phyloP scores from a whole-genome alignment of 2,888 invertebrate genomes.

The Petrolisthes cinctipes region DNA sequence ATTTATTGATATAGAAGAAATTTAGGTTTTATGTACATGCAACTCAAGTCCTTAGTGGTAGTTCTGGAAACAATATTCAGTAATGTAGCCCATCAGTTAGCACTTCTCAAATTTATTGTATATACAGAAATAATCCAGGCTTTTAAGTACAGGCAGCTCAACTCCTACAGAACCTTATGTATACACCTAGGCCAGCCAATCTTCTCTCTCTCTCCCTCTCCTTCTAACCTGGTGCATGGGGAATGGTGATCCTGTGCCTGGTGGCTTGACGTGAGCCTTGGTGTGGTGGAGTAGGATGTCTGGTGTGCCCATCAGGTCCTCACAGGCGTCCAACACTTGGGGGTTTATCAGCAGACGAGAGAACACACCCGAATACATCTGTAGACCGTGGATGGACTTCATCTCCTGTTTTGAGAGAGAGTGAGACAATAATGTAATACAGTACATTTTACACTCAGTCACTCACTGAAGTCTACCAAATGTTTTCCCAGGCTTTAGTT shows the following conservation, averaged over 20 bases:
- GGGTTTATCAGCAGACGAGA: conserved; percentile 72
- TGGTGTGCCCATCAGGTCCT: conserved; percentile 73
- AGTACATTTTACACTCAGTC: no score
- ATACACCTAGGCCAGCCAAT: background rate
- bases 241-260: conserved; percentile 75
- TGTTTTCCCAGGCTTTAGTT: no score
- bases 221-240: conserved; percentile 75
- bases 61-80: no score
- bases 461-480: no score
- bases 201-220: background rate
- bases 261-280: conserved; percentile 76
- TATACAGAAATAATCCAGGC: no score
- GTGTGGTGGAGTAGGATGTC: conserved; percentile 76
- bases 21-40: no score
- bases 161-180: no score
- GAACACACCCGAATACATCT: conserved; percentile 74
- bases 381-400: conserved; percentile 76
- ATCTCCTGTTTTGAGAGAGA: conserved; percentile 70
- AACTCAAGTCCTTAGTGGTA: no score
- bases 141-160: no score
- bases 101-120: background rate
- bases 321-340: conserved; percentile 73
- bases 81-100: no score
- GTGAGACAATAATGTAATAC: no score
- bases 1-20: no score